phyloP scores from a whole-genome alignment of 2,113 vertebrate genomes.

The Cyanoliseus patagonus region DNA sequence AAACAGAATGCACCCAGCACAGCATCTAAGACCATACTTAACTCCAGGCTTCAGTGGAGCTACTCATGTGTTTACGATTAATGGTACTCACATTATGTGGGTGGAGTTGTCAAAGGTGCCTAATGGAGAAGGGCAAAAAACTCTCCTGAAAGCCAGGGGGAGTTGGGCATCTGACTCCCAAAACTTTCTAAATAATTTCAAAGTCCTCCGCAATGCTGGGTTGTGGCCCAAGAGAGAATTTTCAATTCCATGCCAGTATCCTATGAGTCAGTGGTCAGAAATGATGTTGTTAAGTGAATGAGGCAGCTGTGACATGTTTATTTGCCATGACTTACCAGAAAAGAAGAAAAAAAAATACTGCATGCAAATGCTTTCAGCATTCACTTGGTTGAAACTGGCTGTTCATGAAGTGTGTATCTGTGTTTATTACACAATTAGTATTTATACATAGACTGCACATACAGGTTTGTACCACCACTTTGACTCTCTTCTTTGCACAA shows the following conservation, averaged over 20 bases:
- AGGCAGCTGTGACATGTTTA: neutral
- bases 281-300: neutral
- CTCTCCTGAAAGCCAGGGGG: neutral
- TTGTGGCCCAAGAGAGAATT: neutral
- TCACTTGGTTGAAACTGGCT: neutral
- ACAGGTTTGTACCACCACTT: neutral
- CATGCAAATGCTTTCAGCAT: accelerated
- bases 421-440: too few species aligned
- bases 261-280: neutral
- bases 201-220: neutral
- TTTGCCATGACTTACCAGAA: neutral
- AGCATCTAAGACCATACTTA: neutral
- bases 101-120: neutral
- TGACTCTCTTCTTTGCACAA: neutral
- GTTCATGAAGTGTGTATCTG: neutral
- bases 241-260: neutral
- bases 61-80: neutral
- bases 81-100: accelerated
- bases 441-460: neutral
- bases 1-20: neutral
- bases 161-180: neutral
- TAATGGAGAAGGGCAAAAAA: neutral
- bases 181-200: neutral
- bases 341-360: neutral
- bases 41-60: neutral